Base-by-base conservation (phyloP, 92 coral and sea anemone genomes). In the Epizoanthus fatuus region DNA sequence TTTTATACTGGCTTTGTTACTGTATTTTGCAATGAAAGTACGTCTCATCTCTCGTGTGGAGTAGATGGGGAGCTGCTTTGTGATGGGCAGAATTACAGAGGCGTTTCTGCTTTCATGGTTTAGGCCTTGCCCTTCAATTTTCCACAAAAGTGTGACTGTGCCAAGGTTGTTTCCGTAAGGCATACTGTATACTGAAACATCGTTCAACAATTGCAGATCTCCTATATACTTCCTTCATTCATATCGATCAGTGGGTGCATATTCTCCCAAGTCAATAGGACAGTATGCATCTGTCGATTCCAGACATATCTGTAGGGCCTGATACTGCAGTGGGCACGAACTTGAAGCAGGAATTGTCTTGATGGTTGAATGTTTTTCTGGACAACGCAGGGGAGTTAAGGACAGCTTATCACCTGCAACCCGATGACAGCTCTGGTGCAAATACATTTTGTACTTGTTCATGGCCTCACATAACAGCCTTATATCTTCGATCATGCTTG, bases 361-460 rank as follows among this genome's bases (percentile, higher is more conserved):
- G 15, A 60, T 29, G 29, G 37, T 60, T 60, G 66, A 60, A 60
- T 60, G 66, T 17, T 17, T 60, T 60, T 60, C 66, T 60, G 66
- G 66, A 29, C 11, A 19, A 60, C 66, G 66, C 29, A 6, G 9
- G 35, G 66, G 66, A 10, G 11, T 19, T 19, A 19, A 60, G 66
- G 66, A 60, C 66, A 60, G 20, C 20, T 29, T 17, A 19, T 60
- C 15, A 60, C 15, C 35, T 60, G 66, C 14, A 60, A 60, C 66
- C 29, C 66, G 14, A 60, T 29, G 20, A 29, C 20, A 22, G 20
- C 20, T 60, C 29, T 29, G 32, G 8, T 60, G 66, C 38, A 60
- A 60, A 60, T 60, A 60, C 66, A 60, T 60, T 29, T 60, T 60
- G 66, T 60, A 60, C 29, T 60, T 60, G 20, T 60, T 60, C 66